These are phyloP conservation scores for Mus musculus DNA, from an alignment of 2,113 vertebrate species.

Conservation along the genomic window DNA sequence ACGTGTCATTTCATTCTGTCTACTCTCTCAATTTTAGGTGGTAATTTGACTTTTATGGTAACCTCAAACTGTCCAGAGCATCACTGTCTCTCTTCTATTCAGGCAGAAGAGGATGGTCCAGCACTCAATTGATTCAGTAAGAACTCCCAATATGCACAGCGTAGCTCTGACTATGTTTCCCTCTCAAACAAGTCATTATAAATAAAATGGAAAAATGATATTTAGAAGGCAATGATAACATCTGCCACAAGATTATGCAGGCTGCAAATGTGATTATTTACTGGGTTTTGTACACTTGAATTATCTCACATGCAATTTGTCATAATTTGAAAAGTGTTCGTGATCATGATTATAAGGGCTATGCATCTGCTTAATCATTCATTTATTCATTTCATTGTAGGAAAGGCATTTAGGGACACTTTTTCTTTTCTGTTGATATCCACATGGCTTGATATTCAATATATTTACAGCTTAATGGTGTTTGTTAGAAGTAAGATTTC, in stretches of 20 bases:
- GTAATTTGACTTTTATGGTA: neutral
- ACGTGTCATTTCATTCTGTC: neutral
- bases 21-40: neutral
- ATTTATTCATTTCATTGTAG: constrained; percentile 9
- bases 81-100: neutral
- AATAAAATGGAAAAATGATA: neutral
- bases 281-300: constrained; percentile 15
- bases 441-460: neutral
- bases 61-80: neutral
- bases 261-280: constrained; percentile 31
- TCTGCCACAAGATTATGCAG: neutral
- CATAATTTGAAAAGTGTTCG: constrained; percentile 34
- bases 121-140: neutral
- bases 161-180: neutral
- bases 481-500: neutral
- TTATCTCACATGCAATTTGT: neutral
- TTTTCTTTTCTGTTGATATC: constrained; percentile 7
- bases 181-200: neutral
- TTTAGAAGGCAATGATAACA: constrained; percentile 1
- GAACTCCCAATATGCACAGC: neutral
- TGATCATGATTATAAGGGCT: constrained; percentile 2
- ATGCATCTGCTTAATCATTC: neutral
- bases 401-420: neutral
- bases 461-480: neutral
- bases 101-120: neutral